Conservation (phyloP, 2,797 vertebrate species). For the Calcarius lapponicus region DNA sequence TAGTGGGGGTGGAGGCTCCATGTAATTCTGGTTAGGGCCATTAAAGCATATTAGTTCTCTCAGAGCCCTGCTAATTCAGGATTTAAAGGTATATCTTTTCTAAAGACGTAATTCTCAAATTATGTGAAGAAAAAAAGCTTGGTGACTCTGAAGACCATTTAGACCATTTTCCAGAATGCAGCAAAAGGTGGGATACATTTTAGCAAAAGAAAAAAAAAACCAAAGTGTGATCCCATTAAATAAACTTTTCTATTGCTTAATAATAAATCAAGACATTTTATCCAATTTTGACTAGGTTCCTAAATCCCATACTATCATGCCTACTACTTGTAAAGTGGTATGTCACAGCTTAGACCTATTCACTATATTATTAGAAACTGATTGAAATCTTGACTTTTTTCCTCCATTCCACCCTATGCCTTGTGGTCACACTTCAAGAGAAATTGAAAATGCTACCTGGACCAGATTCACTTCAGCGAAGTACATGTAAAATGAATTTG, state of each 20-base stretch:
- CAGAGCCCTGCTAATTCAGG: neutral
- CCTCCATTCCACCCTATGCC: neutral
- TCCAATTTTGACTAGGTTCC: neutral
- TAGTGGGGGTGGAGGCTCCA: neutral
- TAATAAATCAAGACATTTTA: neutral
- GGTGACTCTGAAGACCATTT: neutral
- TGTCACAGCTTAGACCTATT: neutral
- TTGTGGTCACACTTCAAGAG: neutral
- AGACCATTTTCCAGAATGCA: neutral
- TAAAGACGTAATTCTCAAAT: neutral
- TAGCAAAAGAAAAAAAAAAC: neutral
- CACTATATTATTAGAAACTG: neutral
- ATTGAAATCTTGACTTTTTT: neutral
- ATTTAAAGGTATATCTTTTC: neutral
- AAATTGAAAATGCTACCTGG: neutral
- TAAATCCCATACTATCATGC: neutral
- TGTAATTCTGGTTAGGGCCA: neutral
- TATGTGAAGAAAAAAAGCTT: neutral
- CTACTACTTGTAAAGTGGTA: neutral
- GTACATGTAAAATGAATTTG: neutral
- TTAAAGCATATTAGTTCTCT: neutral
- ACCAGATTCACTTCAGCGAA: neutral
- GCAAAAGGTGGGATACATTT: neutral
- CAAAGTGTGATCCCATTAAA: neutral
- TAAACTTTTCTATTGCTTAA: neutral